Evolutionary conservation across 2,113 vertebrate genomes (phyloP).

Genomic region (Halichoeres trimaculatus): DNA sequence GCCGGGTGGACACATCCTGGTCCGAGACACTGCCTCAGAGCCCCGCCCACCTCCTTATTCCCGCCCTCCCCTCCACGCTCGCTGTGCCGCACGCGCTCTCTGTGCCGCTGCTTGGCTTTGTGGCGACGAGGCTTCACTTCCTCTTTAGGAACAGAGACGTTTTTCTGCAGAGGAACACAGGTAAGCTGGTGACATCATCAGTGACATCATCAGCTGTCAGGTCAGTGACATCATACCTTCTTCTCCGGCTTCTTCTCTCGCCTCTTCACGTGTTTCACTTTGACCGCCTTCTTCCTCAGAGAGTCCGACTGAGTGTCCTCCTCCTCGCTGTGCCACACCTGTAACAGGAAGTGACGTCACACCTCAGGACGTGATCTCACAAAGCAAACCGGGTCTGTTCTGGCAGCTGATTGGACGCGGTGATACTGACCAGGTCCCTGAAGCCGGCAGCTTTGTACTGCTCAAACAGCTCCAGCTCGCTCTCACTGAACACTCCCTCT

Average conservation of each 20-base stretch:
- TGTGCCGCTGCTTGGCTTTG: conserved; percentile 90
- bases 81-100: conserved; percentile 86
- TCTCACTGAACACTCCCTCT: conserved; percentile 84
- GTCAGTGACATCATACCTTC: conserved; percentile 76
- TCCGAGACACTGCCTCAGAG: conserved; percentile 89
- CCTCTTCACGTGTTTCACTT: conserved; percentile 93
- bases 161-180: conserved; percentile 49
- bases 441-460: conserved; percentile 89
- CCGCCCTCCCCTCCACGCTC: conserved; percentile 82
- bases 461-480: conserved; percentile 89
- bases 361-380: conserved; percentile 26
- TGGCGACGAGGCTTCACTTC: conserved; percentile 85
- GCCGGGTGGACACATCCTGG: conserved; percentile 88
- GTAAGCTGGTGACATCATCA: conserved; percentile 27
- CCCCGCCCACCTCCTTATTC: conserved; percentile 76
- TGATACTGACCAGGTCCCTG: conserved; percentile 80
- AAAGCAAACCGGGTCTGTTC: background rate
- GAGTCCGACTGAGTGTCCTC: conserved; percentile 88
- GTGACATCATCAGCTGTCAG: conserved; percentile 21
- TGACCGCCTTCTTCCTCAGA: conserved; percentile 89
- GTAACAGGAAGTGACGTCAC: conserved; percentile 21
- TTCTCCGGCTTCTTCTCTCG: conserved; percentile 91
- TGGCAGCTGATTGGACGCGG: conserved; percentile 12
- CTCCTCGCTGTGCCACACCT: conserved; percentile 92
- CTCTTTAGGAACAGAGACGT: conserved; percentile 79